Percentiles rank a stretch among this genome's conserved stretches.
Evolutionary conservation across 1,140 invertebrate species (phyloP).

Genomic region (Drosophila auraria): DNA sequence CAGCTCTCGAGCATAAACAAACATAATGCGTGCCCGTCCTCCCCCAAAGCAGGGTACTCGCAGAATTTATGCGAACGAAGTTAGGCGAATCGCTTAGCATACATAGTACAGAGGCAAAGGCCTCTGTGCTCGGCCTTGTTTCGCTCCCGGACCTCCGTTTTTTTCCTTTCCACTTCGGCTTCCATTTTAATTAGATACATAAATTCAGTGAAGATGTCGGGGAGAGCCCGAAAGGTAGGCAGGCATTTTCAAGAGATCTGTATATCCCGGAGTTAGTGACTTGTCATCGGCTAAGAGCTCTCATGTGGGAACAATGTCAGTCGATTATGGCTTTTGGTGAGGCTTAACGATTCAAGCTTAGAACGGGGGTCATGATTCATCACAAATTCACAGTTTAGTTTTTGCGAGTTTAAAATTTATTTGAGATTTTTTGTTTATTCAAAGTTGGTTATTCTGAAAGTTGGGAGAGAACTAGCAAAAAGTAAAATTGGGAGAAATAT

Average conservation of each 20-base stretch:
- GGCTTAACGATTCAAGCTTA: not conserved
- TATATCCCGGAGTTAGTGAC: constrained; percentile 20
- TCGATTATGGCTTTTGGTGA: constrained; percentile 7
- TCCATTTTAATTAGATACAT: constrained; percentile 80
- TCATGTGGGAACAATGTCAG: constrained; percentile 18
- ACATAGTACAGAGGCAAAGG: constrained; percentile 34
- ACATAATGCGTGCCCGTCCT: constrained; percentile 60
- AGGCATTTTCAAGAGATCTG: constrained; percentile 1
- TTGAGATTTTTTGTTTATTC: not conserved
- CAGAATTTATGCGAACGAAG: constrained; percentile 71
- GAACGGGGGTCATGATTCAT: not conserved
- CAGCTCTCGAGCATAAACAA: constrained; percentile 77
- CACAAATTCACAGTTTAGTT: constrained; percentile 2
- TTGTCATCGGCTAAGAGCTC: constrained; percentile 32
- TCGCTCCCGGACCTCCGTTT: constrained; percentile 4
- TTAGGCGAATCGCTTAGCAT: constrained; percentile 74
- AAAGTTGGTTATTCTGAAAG: not conserved
- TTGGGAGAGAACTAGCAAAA: too few species aligned
- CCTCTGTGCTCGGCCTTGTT: constrained; percentile 19
- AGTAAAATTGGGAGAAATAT: too few species aligned
- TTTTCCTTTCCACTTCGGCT: constrained; percentile 33
- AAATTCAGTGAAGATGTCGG: constrained; percentile 46
- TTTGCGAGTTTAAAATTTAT: not conserved
- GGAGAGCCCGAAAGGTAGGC: constrained; percentile 39
- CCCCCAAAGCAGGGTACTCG: constrained; percentile 10